A percentile compares a stretch with the other conserved stretches of the same genome.
phyloP scores from a whole-genome alignment of 92 coral and sea anemone species.

The Pocillopora grandis region DNA sequence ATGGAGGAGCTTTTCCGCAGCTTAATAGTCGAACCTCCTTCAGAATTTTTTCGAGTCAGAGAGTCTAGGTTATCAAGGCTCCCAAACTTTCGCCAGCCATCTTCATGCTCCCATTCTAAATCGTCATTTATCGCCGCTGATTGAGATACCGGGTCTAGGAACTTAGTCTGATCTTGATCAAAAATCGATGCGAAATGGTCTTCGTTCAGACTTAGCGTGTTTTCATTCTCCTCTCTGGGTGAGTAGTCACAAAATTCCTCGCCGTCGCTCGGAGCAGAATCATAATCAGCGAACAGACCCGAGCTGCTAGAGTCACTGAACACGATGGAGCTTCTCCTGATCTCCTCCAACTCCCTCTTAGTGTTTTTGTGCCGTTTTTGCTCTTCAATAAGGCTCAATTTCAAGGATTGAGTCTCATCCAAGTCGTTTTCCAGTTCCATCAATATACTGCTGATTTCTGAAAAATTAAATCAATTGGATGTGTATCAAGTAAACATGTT shows the following conservation, averaged over 20 bases:
- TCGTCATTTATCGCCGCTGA: conserved; percentile 1
- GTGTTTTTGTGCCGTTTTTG: conserved; percentile 59
- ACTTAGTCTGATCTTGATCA: background rate
- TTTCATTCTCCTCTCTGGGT: background rate
- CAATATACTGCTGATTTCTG: conserved; percentile 51
- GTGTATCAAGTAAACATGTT: background rate
- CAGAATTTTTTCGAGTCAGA: conserved; percentile 2
- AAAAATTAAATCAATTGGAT: no score
- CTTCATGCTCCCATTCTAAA: conserved; percentile 41
- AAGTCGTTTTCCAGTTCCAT: conserved; percentile 43
- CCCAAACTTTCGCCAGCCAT: conserved; percentile 41
- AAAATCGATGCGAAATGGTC: background rate
- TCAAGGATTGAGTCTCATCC: conserved; percentile 65
- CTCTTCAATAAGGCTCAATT: conserved; percentile 59
- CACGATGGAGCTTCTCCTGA: conserved; percentile 59
- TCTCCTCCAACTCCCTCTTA: conserved; percentile 50
- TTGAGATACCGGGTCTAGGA: background rate
- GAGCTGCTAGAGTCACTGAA: conserved; percentile 64
- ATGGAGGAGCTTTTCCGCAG: conserved; percentile 30
- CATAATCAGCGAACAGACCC: conserved; percentile 37
- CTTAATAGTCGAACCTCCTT: background rate
- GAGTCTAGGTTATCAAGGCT: conserved; percentile 25
- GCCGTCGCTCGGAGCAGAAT: conserved; percentile 35
- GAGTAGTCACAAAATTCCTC: background rate
- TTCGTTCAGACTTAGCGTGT: background rate